A percentile compares a stretch with the other conserved stretches of the same genome.
Conservation (phyloP, 2,888 invertebrate species). For the Thalpophila matura region DNA sequence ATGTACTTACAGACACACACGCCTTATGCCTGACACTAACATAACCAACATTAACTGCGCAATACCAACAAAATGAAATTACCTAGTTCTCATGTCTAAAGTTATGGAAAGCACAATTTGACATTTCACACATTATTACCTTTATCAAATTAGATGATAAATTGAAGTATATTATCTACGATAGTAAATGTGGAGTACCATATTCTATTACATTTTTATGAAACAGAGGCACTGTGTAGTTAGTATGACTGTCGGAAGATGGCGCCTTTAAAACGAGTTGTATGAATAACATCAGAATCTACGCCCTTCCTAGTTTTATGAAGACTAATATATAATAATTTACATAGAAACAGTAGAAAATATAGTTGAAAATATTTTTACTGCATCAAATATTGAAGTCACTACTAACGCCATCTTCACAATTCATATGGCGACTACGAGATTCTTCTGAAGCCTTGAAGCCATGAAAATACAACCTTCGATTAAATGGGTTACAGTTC, state of each 20-base stretch:
- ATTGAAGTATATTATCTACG: background rate
- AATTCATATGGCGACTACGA: background rate
- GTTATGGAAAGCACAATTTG: background rate
- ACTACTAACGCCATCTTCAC: constrained; percentile 56
- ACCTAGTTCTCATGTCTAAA: background rate
- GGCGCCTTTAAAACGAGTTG: constrained; percentile 21
- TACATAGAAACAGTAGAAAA: background rate
- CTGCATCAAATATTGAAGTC: background rate
- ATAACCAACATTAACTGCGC: background rate
- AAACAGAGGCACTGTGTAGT: constrained; percentile 21
- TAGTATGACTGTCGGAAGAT: constrained; percentile 26
- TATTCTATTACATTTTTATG: background rate
- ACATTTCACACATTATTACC: background rate
- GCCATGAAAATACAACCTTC: constrained; percentile 3
- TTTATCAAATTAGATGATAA: background rate
- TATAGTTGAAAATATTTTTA: background rate
- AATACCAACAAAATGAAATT: background rate
- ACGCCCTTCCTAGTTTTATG: rapidly evolving
- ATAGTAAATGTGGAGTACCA: background rate
- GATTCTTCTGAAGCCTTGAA: constrained; percentile 28
- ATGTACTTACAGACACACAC: no score
- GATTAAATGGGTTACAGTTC: background rate
- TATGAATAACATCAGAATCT: background rate
- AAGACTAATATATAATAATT: background rate
- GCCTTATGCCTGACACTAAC: background rate